Evolutionary conservation across 2,888 invertebrate genomes (phyloP), one percentile per base, ranked within the genome.

Genomic region (Eristalinus aeneus): DNA sequence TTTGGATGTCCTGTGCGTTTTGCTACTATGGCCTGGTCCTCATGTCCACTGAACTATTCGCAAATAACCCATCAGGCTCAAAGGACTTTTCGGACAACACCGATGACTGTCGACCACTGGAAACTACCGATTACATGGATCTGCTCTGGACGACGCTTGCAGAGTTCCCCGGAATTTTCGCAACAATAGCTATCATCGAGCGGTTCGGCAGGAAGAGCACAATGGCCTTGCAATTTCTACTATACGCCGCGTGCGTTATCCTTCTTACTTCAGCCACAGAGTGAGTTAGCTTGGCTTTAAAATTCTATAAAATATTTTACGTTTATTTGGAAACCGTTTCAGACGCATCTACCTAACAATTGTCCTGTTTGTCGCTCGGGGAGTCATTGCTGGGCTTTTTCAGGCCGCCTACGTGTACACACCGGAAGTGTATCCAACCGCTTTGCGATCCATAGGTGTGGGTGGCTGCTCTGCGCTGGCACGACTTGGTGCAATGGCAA

Each of bases 361-460:
- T 67, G 95, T 97, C 88, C 93, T 98, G 87, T 98, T 98, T 92
- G 91, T 98, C 88, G 97, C 98, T 0, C 94, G 98, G 88, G 98
- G 97, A 4, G 96, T 98, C 86, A 97, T 98, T 89, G 97, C 98
- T 22, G 98, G 98, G 0, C 95, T 98, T 1, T 98, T 98, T 91
- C 98, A 98, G 94, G 98, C 98, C 0, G 97, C 98, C 0, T 98
- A 98, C 90, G 98, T 98, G 5, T 98, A 98, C 90, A 98, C 98
- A 6, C 98, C 98, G 8, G 98, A 98, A 94, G 97, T 98, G 3
- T 98, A 98, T 91, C 98, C 98, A 0, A 97, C 97, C 0, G 96
- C 97, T 22, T 93, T 98, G 64, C 93, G 98, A 75, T 96, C 98
- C 1, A 95, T 98, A 5, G 98, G 98, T 0, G 96, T 98, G n/a